Evolutionary conservation across 1,140 invertebrate genomes (phyloP).

Genomic region (Drosophila leontia): DNA sequence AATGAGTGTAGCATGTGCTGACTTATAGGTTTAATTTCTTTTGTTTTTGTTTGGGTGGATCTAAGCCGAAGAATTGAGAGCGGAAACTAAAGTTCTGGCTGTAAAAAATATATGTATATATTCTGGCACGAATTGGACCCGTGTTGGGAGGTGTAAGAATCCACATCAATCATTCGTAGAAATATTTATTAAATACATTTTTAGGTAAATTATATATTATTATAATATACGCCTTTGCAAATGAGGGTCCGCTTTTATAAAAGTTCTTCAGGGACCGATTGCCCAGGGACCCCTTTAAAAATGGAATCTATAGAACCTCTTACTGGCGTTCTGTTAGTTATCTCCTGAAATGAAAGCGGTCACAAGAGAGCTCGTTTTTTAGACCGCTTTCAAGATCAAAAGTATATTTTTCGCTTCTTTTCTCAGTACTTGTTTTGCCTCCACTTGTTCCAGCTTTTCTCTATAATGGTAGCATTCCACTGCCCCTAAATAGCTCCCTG

Average conservation of each 20-base stretch:
- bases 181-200: background rate
- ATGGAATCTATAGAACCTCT: background rate
- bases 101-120: background rate
- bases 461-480: background rate
- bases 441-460: background rate
- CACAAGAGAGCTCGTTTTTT: background rate
- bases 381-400: background rate
- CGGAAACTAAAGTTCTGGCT: constrained; percentile 1
- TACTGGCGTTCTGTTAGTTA: background rate
- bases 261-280: too few relatives aligned
- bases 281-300: too few relatives aligned
- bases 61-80: background rate
- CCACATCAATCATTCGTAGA: constrained; percentile 3
- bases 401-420: background rate
- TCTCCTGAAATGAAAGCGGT: too few relatives aligned
- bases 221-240: background rate
- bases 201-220: background rate
- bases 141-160: background rate
- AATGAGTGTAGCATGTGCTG: constrained; percentile 51
- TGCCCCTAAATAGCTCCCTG: background rate
- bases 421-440: background rate
- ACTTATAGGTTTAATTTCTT: background rate
- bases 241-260: too few relatives aligned
- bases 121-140: background rate
- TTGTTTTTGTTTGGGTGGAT: constrained; percentile 2